Evolutionary conservation across 2,113 vertebrate genomes (phyloP), one percentile per base, ranked within the genome.

Genomic region (Pampusana beccarii): DNA sequence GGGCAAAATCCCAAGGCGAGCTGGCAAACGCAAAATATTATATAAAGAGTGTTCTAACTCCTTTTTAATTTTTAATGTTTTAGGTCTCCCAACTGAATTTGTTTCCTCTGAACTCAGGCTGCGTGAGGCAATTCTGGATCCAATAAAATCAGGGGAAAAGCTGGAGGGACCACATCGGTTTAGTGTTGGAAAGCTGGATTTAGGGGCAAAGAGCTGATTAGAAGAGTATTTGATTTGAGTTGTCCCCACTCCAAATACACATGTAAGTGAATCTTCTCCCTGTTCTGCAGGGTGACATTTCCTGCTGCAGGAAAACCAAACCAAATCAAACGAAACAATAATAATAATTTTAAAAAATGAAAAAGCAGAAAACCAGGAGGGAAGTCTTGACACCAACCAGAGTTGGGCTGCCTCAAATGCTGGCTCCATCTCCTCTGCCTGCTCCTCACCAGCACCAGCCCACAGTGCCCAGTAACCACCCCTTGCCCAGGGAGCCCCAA

Each of bases 51-150:
- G 1, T 74, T 94, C 95, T 34, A 84, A 92, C 56, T 95, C 73
- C 60, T 38, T 80, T 91, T 91, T 56, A 10, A 38, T 94, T 95
- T 94, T 92, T 70, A 60, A 60, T 53, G 42, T 87, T 95, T 80
- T 64, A 86, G 69, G 54, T 80, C 71, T 94, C 85, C 82, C 67
- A 3, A 54, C 33, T 90, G 61, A 84, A 81, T 86, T 86, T 0
- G 10, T 81, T 89, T 87, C 51, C 65, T 84, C 88, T 75, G 89
- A 92, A 86, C 65, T 81, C 56, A 16, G 65, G 29, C 60, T 81
- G 86, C 0, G 0, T 83, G 61, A 71, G 69, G 80, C 46, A 86
- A 75, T 56, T 51, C 87, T 64, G 69, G 26, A 81, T 84, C 65
- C 6, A 93, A 91, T 62, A 86, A 90, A 86, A 86, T 29, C 16